Evolutionary conservation across 2,113 vertebrate species (phyloP), one percentile per base, ranked within the genome.

Genomic region (Chrysemys picta): DNA sequence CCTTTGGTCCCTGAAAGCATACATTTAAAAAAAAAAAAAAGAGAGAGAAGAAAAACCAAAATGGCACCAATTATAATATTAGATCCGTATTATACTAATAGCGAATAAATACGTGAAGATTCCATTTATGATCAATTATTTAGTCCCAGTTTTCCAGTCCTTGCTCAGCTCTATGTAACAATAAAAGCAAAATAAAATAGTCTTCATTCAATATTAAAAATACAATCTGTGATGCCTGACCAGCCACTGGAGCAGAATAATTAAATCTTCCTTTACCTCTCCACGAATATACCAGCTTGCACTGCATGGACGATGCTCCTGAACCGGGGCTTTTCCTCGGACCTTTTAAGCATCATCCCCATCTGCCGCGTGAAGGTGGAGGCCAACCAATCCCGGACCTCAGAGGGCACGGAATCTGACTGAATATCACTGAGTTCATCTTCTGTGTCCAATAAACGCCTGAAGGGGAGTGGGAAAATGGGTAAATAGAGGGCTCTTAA

Each of bases 381-480:
- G 88, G 99, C 99, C 98, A 99, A 98, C 99, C 99, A 99, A 92
- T 99, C 99, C 53, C 99, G 99, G 93, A 99, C 99, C 97, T 99
- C 99, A 0, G 99, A 99, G n/a, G 99, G 99, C 94, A 99, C 99
- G 0, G 99, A 99, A 88, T 99, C 99, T 0, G 99, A 99, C 95
- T 99, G 99, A 96, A 99, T 99, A 97, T 99, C 99, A 57, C 99
- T 99, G 96, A 99, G 99, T 92, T 99, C 99, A 98, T 99, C 99
- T 94, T 99, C 99, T 0, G 99, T 99, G 97, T 99, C 99, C 96
- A 99, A 98, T 96, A 99, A 97, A 82, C 98, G 98, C 96, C 99
- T 99, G 93, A 21, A 80, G 52, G 25, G 24, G 29, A 5, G 38
- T 93, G 65, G n/a, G 94, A 95, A 82, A 57, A 80, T 24, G 2